These are phyloP conservation scores for Stomatorhinus walkeri DNA, from an alignment of 2,797 vertebrate species.

Conservation along the genomic window DNA sequence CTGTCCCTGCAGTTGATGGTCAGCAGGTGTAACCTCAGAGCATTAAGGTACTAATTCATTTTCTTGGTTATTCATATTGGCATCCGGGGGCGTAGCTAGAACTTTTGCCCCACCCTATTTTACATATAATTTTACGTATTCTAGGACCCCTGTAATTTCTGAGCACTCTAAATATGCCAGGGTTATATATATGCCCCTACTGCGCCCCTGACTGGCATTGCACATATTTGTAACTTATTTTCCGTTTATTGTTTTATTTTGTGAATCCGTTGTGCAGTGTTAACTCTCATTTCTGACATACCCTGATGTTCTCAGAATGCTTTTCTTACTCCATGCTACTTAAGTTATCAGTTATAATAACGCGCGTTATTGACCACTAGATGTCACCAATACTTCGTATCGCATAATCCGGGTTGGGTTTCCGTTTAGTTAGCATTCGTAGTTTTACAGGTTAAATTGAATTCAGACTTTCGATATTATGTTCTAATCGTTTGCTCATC, in stretches of 20 bases:
- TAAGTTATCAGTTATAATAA: neutral
- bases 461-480: neutral
- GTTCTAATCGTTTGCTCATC: neutral
- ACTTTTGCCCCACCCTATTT: neutral
- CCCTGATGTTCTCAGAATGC: neutral
- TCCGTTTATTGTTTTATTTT: neutral
- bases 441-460: neutral
- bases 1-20: neutral
- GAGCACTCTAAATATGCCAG: neutral
- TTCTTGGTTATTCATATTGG: neutral
- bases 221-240: neutral
- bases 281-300: neutral
- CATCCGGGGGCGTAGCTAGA: neutral
- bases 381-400: neutral
- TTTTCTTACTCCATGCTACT: neutral
- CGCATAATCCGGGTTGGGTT: neutral
- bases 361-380: neutral
- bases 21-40: neutral
- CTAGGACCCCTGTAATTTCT: neutral
- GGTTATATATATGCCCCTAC: neutral
- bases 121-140: neutral
- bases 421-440: neutral
- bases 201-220: neutral
- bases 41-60: neutral
- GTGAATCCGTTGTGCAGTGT: neutral